Percentiles rank a stretch among this genome's conserved stretches.
These are phyloP conservation scores for Poecilia velifera DNA, from an alignment of 2,797 vertebrate genomes.

Conservation along the genomic window DNA sequence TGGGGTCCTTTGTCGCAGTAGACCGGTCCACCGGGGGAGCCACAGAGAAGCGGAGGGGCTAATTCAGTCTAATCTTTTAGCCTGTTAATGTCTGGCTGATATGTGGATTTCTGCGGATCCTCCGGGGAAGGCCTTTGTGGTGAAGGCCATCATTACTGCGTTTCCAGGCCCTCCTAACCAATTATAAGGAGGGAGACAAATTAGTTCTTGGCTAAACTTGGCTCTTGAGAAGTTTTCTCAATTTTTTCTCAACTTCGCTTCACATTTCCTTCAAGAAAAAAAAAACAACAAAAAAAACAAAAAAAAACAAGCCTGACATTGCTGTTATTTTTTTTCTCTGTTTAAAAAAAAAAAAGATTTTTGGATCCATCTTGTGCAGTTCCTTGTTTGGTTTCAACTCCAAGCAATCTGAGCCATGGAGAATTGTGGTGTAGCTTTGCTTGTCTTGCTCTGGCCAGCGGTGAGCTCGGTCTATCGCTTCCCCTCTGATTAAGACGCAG, in stretches of 20 bases:
- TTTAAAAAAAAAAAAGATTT: conserved; percentile 28
- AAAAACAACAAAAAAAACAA: background rate
- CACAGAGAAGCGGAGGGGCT: conserved; percentile 71
- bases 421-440: conserved; percentile 51
- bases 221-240: conserved; percentile 64
- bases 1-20: conserved; percentile 73
- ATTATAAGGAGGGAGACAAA: conserved; percentile 74
- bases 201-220: conserved; percentile 69
- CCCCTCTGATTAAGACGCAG: conserved; percentile 78
- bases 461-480: conserved; percentile 64
- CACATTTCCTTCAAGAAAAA: conserved; percentile 35
- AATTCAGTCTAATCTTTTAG: conserved; percentile 80
- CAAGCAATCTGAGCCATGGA: conserved; percentile 39
- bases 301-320: conserved; percentile 19
- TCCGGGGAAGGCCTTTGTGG: conserved; percentile 77
- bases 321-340: conserved; percentile 17
- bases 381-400: conserved; percentile 35
- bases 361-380: conserved; percentile 42
- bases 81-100: conserved; percentile 80
- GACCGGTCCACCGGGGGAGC: conserved; percentile 65
- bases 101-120: conserved; percentile 77
- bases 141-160: conserved; percentile 78
- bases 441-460: conserved; percentile 58
- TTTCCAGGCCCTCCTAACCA: conserved; percentile 74
- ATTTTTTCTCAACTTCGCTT: conserved; percentile 69